Base-by-base conservation (phyloP, 2,797 vertebrate genomes). In the Parambassis ranga region DNA sequence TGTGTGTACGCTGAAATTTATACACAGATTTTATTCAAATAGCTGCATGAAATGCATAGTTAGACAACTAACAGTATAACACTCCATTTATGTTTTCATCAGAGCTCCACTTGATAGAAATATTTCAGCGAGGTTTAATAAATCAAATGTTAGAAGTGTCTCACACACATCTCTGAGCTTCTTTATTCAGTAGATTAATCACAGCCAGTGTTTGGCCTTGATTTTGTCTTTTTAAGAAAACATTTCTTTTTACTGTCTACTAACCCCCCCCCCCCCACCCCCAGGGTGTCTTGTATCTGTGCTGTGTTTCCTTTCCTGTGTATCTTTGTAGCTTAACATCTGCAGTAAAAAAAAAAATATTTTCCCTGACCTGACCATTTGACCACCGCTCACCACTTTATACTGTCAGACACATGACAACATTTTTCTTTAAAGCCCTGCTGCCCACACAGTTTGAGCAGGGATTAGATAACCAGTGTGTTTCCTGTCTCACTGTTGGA, bases 171-270 rank as follows among this genome's bases (percentile, higher is more conserved):
- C 49, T 55, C 53, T n/a, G n/a, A 6, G 18, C 38, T 31, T 47
- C 65, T 69, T 56, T 28, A 26, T 74, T 62, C 44, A 35, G 48
- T 23, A 47, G 28, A 74, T 73, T 59, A 79, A 76, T 79, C 41
- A 76, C 74, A 75, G 61, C 28, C 52, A 63, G 42, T 81, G 74
- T 85, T 86, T 84, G 79, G 73, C 85, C 79, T 86, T 87, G 85
- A 77, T 76, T 75, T 73, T 32, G 51, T 73, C 69, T 81, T 57
- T 78, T 62, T 44, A 83, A 51, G 55, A 69, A 31, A 68, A 24
- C 0, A 10, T 36, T 50, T 63, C 8, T 57, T 61, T 71, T 64
- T 52, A 51, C 37, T 52, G 50, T 64, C 37, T 52, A 52, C 32
- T 36, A 28, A 49, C 18, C 30, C 59, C 52, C 78, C 20, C 36